phyloP scores from a whole-genome alignment of 1,140 invertebrate genomes.

The Hestina assimilis region DNA sequence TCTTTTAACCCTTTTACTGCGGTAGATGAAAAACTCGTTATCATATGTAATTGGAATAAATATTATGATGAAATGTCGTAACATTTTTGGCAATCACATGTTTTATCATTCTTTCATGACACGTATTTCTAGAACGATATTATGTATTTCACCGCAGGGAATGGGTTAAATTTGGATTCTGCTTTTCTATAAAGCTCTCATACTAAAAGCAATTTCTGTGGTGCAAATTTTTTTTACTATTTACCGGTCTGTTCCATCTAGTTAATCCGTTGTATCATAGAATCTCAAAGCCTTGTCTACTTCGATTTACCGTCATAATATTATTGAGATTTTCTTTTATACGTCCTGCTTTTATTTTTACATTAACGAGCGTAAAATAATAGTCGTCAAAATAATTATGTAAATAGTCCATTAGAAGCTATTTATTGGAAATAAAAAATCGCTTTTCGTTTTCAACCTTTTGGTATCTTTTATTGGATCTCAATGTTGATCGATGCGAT shows the following conservation, averaged over 20 bases:
- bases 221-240: constrained; percentile 38
- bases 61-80: too few species aligned
- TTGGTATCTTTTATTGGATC: constrained; percentile 48
- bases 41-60: too few species aligned
- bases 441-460: constrained; percentile 39
- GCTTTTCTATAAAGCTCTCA: constrained; percentile 40
- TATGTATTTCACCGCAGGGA: background rate
- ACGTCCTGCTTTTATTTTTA: constrained; percentile 10
- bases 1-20: too few species aligned
- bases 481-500: constrained; percentile 1
- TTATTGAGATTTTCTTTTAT: constrained; percentile 11
- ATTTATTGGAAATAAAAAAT: constrained; percentile 32
- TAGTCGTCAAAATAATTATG: constrained; percentile 31
- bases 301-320: background rate
- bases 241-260: constrained; percentile 60
- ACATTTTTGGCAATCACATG: too few species aligned
- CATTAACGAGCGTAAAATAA: background rate
- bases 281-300: constrained; percentile 46
- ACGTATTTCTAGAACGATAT: too few species aligned
- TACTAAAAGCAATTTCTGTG: constrained; percentile 38
- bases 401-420: constrained; percentile 49
- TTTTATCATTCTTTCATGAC: too few species aligned
- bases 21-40: too few species aligned
- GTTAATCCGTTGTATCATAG: constrained; percentile 46
- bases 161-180: constrained; percentile 22